Base-by-base conservation (phyloP, 92 coral and sea anemone genomes). In the Actinostola sp. region DNA sequence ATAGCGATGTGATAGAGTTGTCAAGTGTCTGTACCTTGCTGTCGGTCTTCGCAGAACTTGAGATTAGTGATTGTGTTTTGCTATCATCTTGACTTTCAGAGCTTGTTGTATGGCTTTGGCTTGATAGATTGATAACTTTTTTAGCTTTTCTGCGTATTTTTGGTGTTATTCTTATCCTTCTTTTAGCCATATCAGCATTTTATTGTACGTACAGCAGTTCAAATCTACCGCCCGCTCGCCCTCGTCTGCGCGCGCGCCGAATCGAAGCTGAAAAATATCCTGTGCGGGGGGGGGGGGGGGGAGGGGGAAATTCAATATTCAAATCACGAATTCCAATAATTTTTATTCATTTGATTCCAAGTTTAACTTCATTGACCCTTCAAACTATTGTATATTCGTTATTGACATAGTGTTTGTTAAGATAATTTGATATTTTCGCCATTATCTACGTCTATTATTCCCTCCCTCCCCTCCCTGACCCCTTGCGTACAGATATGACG, bases 151-250 rank as follows among this genome's bases (percentile, higher is more conserved):
- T 45, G 2, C 45, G 53, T n/a, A 36, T 23, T 29, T 76, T 67
- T 53, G 74, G 82, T 27, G 82, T 67, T 49, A 64, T 76, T 51
- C 82, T 76, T 38, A 31, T 65, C 43, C 75, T 51, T 53, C 82
- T 41, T 29, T 66, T 76, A 8, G 75, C 39, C 74, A 64, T 67
- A 32, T 76, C 48, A 9, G 23, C 17, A 3, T 9, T 13, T 14
- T 0, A 12, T n/a, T n/a, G n/a, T n/a, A n/a, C n/a, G n/a, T n/a
- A n/a, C n/a, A n/a, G n/a, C n/a, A 30, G 27, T 69, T 73, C 61
- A 73, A 73, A 73, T 39, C n/a, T n/a, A n/a, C n/a, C n/a, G n/a
- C n/a, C n/a, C n/a, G n/a, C n/a, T n/a, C n/a, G n/a, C n/a, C n/a
- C n/a, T n/a, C n/a, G n/a, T 41, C 61, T 66, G 79, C 79, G 79